Evolutionary conservation across 2,888 invertebrate species (phyloP), one percentile per base, ranked within the genome.

Genomic region (Dasysyrphus tricinctus): DNA sequence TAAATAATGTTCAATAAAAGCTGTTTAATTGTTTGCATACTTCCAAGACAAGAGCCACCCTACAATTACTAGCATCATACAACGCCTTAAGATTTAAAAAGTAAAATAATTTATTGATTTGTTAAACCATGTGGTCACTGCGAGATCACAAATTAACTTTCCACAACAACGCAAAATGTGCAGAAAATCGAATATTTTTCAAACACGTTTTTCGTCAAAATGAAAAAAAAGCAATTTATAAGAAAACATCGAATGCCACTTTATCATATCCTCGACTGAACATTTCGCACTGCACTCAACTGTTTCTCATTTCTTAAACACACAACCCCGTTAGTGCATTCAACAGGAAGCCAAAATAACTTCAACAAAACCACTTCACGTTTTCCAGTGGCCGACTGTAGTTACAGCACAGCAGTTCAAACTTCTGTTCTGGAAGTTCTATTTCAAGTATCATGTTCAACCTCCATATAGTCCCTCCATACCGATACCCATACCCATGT

Each of bases 261-360:
- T 37, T 8, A 19, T 24, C 24, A 24, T 14, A 39, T 42, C 61
- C 61, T 19, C 14, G 24, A 42, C 19, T 61, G 39, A 8, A 32
- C 54, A 44, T 24, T 24, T 3, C 3, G 24, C 24, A 24, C 3
- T 56, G 9, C 56, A 56, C n/a, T 56, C 8, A 29, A 16, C 9
- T 14, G 9, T 56, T 32, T 9, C 57, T 57, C 57, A 57, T 57
- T 32, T 56, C n/a, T 34, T 7, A 3, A 32, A 56, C 32, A 56
- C 9, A 37, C 57, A 61, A 29, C 8, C 19, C 8, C 19, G 19
- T 42, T 32, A n/a, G 54, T 72, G 72, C 80, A 84, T 84, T 84
- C 80, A 84, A 84, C 84, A 84, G 84, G 80, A 47, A 32, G 65
- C 63, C 12, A 42, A 75, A 42, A 75, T 80, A 79, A 75, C 39